Evolutionary conservation across 2,797 vertebrate species (phyloP).

Genomic region (Melanotaenia maccullochi): DNA sequence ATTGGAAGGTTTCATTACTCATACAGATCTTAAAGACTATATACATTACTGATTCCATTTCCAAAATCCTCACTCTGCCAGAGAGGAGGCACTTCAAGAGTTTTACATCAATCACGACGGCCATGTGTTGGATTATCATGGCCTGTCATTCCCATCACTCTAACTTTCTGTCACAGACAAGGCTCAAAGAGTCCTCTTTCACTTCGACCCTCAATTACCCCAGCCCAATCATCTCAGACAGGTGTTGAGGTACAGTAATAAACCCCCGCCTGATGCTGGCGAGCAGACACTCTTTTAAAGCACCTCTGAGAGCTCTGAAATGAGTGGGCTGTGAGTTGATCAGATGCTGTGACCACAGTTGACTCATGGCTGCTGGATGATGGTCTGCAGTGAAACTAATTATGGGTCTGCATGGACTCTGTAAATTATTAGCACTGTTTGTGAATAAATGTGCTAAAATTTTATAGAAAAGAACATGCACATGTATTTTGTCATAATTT

Average conservation of each 20-base stretch:
- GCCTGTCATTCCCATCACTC: conserved; percentile 64
- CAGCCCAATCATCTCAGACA: conserved; percentile 76
- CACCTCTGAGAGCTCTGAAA: conserved; percentile 66
- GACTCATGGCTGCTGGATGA: conserved; percentile 54
- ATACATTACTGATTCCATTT: conserved; percentile 62
- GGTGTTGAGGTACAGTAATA: conserved; percentile 77
- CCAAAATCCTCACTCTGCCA: conserved; percentile 58
- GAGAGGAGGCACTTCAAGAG: conserved; percentile 59
- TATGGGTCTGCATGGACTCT: conserved; percentile 28
- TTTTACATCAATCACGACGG: conserved; percentile 74
- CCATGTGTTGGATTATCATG: conserved; percentile 62
- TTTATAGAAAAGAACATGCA: background rate
- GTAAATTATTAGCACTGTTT: conserved; percentile 17
- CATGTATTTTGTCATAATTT: conserved; percentile 8
- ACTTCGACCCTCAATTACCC: conserved; percentile 80
- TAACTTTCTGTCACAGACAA: conserved; percentile 65
- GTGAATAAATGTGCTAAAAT: conserved; percentile 12
- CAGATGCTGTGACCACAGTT: conserved; percentile 65
- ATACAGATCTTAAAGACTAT: conserved; percentile 40
- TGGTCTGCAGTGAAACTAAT: conserved; percentile 40
- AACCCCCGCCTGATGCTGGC: conserved; percentile 60
- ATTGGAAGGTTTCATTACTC: no score
- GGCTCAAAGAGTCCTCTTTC: conserved; percentile 66
- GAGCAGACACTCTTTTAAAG: conserved; percentile 68
- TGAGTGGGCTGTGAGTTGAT: conserved; percentile 65